phyloP scores from a whole-genome alignment of 2,888 invertebrate species.

The Chalcosyrphus nemorum region DNA sequence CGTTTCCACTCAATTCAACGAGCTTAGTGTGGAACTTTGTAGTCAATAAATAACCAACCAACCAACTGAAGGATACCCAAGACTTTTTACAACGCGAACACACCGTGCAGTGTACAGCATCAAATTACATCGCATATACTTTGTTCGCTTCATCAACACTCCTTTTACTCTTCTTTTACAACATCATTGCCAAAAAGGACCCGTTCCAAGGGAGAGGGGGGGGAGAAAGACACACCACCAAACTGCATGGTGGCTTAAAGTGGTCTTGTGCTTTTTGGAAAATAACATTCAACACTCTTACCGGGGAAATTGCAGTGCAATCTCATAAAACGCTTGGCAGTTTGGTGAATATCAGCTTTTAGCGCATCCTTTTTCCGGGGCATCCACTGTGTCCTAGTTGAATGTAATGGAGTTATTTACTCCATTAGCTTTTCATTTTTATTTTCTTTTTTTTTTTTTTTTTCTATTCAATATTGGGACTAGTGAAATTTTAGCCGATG shows the following conservation, averaged over 20 bases:
- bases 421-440: neutral
- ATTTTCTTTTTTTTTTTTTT: neutral
- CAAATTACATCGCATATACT: neutral
- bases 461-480: neutral
- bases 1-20: neutral
- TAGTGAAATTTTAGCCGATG: neutral
- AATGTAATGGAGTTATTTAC: constrained; percentile 1
- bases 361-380: constrained; percentile 1
- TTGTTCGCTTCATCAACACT: neutral
- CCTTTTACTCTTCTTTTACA: neutral
- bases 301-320: neutral
- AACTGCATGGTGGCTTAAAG: neutral
- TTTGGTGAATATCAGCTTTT: constrained; percentile 3
- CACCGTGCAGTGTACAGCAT: neutral
- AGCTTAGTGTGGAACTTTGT: neutral
- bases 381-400: neutral
- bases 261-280: neutral
- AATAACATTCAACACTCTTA: neutral
- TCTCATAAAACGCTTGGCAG: constrained; percentile 7
- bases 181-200: neutral
- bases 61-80: neutral
- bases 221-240: neutral
- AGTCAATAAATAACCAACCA: constrained; percentile 20
- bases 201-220: too few relatives aligned
- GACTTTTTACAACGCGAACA: neutral